Evolutionary conservation across 2,113 vertebrate species (phyloP), one percentile per base, ranked within the genome.

Genomic region (Equus quagga): DNA sequence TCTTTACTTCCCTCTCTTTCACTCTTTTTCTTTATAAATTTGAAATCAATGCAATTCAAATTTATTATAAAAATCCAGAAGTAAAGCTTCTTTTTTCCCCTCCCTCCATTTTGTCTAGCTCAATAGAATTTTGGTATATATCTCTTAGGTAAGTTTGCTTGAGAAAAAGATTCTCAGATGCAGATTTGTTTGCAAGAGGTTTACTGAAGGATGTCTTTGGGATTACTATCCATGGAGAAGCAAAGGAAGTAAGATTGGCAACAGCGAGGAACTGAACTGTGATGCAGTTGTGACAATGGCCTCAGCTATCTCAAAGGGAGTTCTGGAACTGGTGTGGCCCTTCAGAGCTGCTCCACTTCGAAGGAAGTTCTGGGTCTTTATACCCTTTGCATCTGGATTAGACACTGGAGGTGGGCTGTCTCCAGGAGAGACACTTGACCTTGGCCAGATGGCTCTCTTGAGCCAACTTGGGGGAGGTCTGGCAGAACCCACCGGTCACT

Each of bases 1-100:
- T 23, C 6, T 73, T 82, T 41, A 26, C 4, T 67, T 26, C 3
- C 18, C 6, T 54, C 24, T 62, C 18, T 83, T 84, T 31, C 6
- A 81, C 6, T 88, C 26, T 76, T 92, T 73, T 94, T 75, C 46
- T 93, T 92, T 75, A 51, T 54, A 86, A 91, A 64, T 58, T 85
- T 64, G 67, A 91, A 91, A 91, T 86, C 24, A 91, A 36, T 67
- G 83, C 24, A 49, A 56, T 93, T 85, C 41, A 85, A 17, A 92
- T 56, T 93, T 75, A 67, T 95, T 65, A 94, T 21, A 64, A 91
- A 95, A 95, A 64, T 44, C 18, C 6, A 75, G 2, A 86, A 83
- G 36, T 26, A 58, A 95, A 46, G 2, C 19, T 36, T 86, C 41
- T 26, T 24, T 56, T 21, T n/a, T n/a, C 6, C 5, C n/a, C 5